These are phyloP conservation scores for Anolis apletophallus DNA, from an alignment of 2,797 vertebrate species.

Conservation along the genomic window DNA sequence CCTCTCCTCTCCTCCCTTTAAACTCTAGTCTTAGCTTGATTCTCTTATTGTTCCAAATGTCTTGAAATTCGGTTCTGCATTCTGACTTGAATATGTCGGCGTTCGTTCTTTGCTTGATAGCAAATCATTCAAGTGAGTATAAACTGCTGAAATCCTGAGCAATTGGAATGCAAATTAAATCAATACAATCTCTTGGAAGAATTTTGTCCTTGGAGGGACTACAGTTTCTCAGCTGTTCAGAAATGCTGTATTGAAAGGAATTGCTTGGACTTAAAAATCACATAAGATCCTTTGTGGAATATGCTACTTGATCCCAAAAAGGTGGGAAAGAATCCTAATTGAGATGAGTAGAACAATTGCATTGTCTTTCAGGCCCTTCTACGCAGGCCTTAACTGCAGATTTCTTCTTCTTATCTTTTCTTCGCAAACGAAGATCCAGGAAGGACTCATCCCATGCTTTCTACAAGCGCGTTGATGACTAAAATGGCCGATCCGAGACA, in stretches of 20 bases:
- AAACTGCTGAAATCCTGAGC: constrained; percentile 52
- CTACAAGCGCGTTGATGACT: too few relatives aligned
- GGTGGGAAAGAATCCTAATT: not conserved
- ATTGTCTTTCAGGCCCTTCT: not conserved
- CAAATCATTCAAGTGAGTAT: constrained; percentile 71
- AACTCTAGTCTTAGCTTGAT: constrained; percentile 38
- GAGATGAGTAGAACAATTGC: not conserved
- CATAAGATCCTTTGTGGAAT: not conserved
- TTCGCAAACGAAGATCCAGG: too few relatives aligned
- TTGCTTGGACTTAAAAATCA: constrained; percentile 12
- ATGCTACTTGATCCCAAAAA: not conserved
- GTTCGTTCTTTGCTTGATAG: constrained; percentile 63
- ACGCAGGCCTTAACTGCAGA: too few relatives aligned
- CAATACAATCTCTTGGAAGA: constrained; percentile 65
- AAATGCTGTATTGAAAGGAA: constrained; percentile 38
- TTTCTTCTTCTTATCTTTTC: too few relatives aligned
- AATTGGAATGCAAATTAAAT: constrained; percentile 71
- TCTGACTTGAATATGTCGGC: constrained; percentile 35
- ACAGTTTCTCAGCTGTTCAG: constrained; percentile 41
- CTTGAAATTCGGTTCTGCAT: constrained; percentile 58
- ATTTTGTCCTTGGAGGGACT: constrained; percentile 61
- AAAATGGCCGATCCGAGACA: too few relatives aligned
- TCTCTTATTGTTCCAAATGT: constrained; percentile 47
- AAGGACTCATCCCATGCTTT: too few relatives aligned
- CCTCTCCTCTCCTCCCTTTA: not conserved